phyloP scores from a whole-genome alignment of 92 coral and sea anemone species.

The Paramuricea clavata region DNA sequence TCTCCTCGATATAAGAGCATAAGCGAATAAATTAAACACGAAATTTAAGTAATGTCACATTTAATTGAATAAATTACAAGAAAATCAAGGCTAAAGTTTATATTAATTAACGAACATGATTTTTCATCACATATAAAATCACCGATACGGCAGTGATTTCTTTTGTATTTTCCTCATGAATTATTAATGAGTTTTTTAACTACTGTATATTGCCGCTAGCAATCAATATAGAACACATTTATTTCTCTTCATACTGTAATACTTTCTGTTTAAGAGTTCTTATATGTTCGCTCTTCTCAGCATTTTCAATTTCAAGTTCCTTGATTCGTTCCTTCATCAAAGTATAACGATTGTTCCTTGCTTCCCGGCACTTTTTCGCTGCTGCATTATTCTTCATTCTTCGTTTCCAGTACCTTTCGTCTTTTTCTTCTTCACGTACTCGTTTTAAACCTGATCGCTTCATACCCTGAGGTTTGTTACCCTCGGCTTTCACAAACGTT shows the following conservation, averaged over 20 bases:
- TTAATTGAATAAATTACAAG: too few relatives aligned
- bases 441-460: slow-evolving; percentile 71
- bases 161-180: too few relatives aligned
- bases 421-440: slow-evolving; percentile 50
- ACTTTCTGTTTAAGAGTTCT: background rate
- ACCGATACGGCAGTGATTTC: too few relatives aligned
- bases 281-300: background rate
- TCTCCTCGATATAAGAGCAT: too few relatives aligned
- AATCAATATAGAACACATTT: background rate
- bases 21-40: too few relatives aligned
- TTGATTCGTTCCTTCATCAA: background rate
- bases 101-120: too few relatives aligned
- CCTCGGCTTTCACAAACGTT: background rate
- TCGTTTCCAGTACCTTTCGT: slow-evolving; percentile 77
- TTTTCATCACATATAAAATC: too few relatives aligned
- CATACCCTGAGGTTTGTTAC: background rate
- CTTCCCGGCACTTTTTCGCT: slow-evolving; percentile 74
- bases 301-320: background rate
- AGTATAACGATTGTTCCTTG: background rate
- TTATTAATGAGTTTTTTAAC: too few relatives aligned
- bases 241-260: background rate
- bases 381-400: slow-evolving; percentile 78
- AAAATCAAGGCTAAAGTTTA: too few relatives aligned
- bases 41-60: too few relatives aligned
- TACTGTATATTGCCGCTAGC: too few relatives aligned